Base-by-base conservation (phyloP, 2,797 vertebrate species). In the Oryzias dopingdopingensis region DNA sequence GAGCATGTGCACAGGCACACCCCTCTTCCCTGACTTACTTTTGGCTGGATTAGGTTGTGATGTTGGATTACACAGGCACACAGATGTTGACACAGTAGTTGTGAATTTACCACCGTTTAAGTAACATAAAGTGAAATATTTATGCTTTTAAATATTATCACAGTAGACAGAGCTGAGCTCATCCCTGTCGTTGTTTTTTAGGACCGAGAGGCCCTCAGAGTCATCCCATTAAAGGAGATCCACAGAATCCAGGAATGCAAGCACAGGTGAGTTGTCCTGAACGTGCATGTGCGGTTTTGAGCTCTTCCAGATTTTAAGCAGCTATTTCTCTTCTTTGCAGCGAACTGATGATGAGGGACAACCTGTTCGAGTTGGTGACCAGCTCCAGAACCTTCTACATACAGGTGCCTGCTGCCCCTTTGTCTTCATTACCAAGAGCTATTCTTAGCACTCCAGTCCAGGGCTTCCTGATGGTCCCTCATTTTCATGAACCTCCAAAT, bases 271-370 rank as follows among this genome's bases (percentile, higher is more conserved):
- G 93, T 64, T 1, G 12, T 6, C 57, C 12, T 10, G 20, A 4
- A 49, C 4, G 14, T 7, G 1, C 13, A 0, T 4, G 17, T 20
- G 17, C 2, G 42, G 8, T 44, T 4, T 15, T 26, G 15, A 6
- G 15, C 24, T 48, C 17, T 16, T 26, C 15, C 32, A 32, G 24
- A 16, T 15, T 45, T 12, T 26, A 23, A 20, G 6, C 1, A 5
- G 43, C 4, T 18, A 18, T 52, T 32, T 24, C 18, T 57, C 20
- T 74, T 0, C 54, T 4, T 80, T 82, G 37, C 90, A 98, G 96
- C 77, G 96, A 98, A 64, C 93, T 93, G 66, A 95, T 97, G 95
- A 93, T 96, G 95, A 95, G 96, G 82, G 96, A 98, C 91, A 98
- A 98, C 90, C 92, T 98, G 72, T 98, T 98, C 80, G 94, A 98